Evolutionary conservation across 2,888 invertebrate genomes (phyloP).

Genomic region (Salticus scenicus): DNA sequence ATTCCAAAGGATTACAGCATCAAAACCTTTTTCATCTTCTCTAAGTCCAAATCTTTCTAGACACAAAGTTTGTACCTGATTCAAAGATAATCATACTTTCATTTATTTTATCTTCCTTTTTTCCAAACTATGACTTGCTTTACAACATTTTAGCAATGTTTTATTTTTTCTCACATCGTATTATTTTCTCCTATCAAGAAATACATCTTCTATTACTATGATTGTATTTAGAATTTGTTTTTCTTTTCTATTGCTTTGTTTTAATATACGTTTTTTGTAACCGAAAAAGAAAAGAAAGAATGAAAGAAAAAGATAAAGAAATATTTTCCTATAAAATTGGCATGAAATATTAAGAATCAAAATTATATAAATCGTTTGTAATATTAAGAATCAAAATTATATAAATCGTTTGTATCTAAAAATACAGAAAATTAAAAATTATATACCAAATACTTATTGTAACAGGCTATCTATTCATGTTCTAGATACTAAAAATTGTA

Average conservation of each 20-base stretch:
- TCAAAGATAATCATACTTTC: constrained; percentile 16
- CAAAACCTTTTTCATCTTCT: not conserved
- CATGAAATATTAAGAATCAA: no score
- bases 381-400: no score
- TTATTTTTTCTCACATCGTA: not conserved
- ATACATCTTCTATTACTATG: not conserved
- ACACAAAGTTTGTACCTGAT: constrained; percentile 17
- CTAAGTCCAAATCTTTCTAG: constrained; percentile 7
- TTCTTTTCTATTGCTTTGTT: not conserved
- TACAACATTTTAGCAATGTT: not conserved
- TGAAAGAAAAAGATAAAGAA: no score
- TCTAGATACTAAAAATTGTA: no score
- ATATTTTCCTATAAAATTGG: no score
- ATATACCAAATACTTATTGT: no score
- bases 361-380: no score
- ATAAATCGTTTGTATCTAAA: no score
- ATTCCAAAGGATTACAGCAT: not conserved
- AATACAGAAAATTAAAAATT: no score
- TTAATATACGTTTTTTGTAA: no score
- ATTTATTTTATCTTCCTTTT: constrained; percentile 8
- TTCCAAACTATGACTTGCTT: not conserved
- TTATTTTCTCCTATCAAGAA: not conserved
- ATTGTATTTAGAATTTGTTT: not conserved
- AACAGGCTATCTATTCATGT: no score
- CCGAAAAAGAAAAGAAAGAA: no score